Base-by-base conservation (phyloP, 2,888 invertebrate genomes). In the Thumatha senex region DNA sequence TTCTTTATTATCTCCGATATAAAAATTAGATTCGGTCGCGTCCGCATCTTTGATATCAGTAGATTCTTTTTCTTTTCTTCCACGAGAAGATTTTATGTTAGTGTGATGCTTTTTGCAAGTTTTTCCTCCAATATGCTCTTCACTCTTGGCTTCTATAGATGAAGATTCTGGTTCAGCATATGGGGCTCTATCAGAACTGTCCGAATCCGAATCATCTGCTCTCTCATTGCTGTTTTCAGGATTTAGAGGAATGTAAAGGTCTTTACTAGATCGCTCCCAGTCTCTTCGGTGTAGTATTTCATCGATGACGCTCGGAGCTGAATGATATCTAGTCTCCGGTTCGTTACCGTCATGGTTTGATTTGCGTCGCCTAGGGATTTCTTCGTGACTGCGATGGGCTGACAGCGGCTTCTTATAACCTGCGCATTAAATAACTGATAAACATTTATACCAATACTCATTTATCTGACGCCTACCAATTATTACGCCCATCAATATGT, bases 251-350 rank as follows among this genome's bases (percentile, higher is more conserved):
- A 89, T 88, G 67, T 83, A 73, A 0, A 89, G 76, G n/a, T 90
- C 88, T 38, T 73, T 76, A 15, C 77, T 69, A 43, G 89, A 89
- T 2, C 86, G 67, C 47, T 90, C 87, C 90, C 90, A 91, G 72
- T 86, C 87, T n/a, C 90, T 71, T 1, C 90, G 67, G 59, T 85
- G 89, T 1, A 88, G 48, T 2, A 89, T 84, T 53, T 90, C 89
- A 61, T 89, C 80, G 38, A 90, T 89, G 59, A 90, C 89, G 67
- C 84, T 85, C 24, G 90, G 90, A 0, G 90, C 90, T 31, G 89
- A 89, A 70, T 88, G 86, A 69, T 89, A 85, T n/a, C 86, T 80
- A 0, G 76, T 56, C 14, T 81, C 80, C 1, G 69, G 72, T 0
- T 72, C 69, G 0, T 43, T 46, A 24, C 70, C 46, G 14, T 79